Conservation (phyloP, 2,797 vertebrate species). For the Hydrolagus colliei region DNA sequence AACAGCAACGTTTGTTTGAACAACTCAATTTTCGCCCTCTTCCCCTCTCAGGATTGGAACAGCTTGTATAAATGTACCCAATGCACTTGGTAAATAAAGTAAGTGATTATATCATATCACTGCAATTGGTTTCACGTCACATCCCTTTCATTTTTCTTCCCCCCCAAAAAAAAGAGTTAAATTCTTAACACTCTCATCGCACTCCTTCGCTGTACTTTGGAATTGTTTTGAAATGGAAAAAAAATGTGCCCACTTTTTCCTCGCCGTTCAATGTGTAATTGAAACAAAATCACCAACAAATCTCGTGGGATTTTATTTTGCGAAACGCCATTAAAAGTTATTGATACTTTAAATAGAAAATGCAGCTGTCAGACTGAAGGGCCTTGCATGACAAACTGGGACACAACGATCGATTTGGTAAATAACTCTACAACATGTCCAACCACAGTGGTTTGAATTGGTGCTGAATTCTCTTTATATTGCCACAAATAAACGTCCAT, state of each 20-base stretch:
- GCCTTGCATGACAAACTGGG: background rate
- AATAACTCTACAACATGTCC: background rate
- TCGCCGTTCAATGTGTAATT: background rate
- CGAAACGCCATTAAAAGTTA: background rate
- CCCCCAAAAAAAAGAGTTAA: background rate
- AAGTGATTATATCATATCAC: background rate
- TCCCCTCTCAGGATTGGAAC: too few relatives aligned
- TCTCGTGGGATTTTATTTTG: background rate
- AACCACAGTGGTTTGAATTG: background rate
- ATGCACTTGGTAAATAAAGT: background rate
- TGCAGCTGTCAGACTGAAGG: background rate
- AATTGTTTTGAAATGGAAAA: too few relatives aligned
- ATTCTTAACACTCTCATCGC: background rate
- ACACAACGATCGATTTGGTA: slow-evolving; percentile 11
- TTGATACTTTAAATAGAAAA: slow-evolving; percentile 24
- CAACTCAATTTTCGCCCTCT: background rate
- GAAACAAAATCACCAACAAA: background rate
- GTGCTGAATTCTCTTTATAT: background rate
- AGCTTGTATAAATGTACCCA: background rate
- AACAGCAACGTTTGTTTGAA: background rate
- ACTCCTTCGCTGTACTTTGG: too few relatives aligned
- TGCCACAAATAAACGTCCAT: background rate
- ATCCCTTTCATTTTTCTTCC: background rate
- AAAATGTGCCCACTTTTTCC: background rate
- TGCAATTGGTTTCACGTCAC: background rate